phyloP scores from a whole-genome alignment of 2,797 vertebrate species.

The Phylloscopus collybita region DNA sequence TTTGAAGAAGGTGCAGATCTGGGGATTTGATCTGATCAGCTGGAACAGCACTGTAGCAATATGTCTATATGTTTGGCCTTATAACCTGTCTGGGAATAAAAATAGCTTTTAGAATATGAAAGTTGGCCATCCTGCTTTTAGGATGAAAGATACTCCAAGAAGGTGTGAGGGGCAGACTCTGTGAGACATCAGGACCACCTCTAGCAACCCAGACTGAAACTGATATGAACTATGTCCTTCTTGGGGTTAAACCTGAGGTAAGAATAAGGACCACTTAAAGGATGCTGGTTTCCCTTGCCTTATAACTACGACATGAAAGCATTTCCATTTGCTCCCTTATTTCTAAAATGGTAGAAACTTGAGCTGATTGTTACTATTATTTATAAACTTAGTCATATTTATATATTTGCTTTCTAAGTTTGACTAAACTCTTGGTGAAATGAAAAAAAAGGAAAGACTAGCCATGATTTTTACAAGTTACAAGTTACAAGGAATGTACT shows the following conservation, averaged over 20 bases:
- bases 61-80: background rate
- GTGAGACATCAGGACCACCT: background rate
- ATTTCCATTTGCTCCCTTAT: background rate
- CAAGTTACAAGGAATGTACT: background rate
- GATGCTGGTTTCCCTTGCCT: background rate
- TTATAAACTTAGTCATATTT: background rate
- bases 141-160: background rate
- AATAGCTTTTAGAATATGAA: background rate
- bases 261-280: background rate
- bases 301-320: background rate
- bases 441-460: background rate
- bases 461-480: background rate
- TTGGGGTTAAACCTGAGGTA: background rate
- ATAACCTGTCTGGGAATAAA: background rate
- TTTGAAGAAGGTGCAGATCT: background rate
- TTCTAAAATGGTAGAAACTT: background rate
- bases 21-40: background rate
- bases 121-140: background rate
- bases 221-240: background rate
- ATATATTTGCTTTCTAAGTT: background rate
- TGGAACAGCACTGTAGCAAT: background rate
- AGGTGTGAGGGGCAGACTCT: background rate
- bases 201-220: background rate
- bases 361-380: background rate
- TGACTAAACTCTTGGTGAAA: background rate